phyloP scores from a whole-genome alignment of 2,797 vertebrate genomes.

The Falco naumanni region DNA sequence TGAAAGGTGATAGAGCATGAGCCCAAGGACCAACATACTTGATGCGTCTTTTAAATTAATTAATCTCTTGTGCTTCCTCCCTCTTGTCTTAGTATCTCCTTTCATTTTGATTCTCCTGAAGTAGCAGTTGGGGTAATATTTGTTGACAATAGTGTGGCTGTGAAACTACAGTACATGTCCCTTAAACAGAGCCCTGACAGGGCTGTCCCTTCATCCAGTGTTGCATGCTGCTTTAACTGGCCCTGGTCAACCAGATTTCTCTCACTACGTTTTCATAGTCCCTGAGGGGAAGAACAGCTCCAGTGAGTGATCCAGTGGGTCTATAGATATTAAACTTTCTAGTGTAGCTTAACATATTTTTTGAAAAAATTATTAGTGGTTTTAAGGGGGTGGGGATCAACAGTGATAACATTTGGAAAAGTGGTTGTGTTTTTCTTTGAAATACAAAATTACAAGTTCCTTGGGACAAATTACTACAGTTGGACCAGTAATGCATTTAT shows the following conservation, averaged over 20 bases:
- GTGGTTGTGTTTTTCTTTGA: not conserved
- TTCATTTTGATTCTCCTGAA: not conserved
- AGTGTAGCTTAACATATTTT: not conserved
- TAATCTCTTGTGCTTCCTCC: not conserved
- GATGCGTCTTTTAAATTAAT: slow-evolving; percentile 36
- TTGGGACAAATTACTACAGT: not conserved
- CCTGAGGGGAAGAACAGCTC: not conserved
- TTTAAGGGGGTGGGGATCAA: not conserved
- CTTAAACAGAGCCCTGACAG: slow-evolving; percentile 34
- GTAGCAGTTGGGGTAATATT: slow-evolving; percentile 45
- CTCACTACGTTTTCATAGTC: slow-evolving; percentile 3
- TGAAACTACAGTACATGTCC: not conserved
- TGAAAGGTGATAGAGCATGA: not conserved
- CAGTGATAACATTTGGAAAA: not conserved
- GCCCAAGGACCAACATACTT: not conserved
- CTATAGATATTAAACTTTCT: not conserved
- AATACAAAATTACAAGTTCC: not conserved
- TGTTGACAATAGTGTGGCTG: slow-evolving; percentile 24
- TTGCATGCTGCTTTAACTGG: slow-evolving; percentile 52
- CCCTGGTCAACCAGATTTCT: slow-evolving; percentile 59
- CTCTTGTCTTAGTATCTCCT: not conserved
- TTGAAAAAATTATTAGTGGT: not conserved
- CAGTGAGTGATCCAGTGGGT: not conserved
- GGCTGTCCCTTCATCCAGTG: not conserved
- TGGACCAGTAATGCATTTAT: not conserved